Evolutionary conservation across 2,888 invertebrate species (phyloP).

Genomic region (Watsonalla cultraria): DNA sequence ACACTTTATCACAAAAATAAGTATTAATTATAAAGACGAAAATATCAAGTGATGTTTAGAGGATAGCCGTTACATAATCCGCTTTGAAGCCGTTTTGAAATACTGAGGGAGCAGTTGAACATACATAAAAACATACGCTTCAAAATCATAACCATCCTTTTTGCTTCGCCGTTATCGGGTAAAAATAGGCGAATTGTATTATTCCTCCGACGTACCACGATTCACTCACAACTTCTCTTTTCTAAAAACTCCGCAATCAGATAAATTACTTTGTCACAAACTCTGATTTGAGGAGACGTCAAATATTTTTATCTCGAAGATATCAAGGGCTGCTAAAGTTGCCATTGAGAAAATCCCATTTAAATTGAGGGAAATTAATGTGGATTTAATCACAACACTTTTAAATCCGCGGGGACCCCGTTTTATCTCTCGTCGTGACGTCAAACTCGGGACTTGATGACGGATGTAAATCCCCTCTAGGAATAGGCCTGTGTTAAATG

Average conservation of each 20-base stretch:
- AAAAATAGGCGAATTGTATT: no score
- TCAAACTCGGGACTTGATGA: conserved; percentile 33
- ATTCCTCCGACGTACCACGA: no score
- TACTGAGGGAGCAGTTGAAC: no score
- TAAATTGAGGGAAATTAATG: conserved; percentile 54
- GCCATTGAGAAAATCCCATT: conserved; percentile 38
- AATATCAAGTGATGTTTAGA: no score
- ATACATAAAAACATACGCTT: no score
- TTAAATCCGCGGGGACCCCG: conserved; percentile 23
- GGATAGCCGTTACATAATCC: no score
- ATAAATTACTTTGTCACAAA: not conserved
- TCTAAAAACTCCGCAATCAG: not conserved
- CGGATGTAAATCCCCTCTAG: conserved; percentile 19
- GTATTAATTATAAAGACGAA: no score
- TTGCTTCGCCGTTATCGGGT: no score
- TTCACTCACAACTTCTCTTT: not conserved
- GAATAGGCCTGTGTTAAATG: not conserved
- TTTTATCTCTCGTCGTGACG: conserved; percentile 30
- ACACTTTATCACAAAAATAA: no score
- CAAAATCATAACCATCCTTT: no score
- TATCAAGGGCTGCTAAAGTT: conserved; percentile 7
- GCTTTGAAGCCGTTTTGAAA: no score
- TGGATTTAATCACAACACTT: conserved; percentile 43
- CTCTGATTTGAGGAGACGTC: not conserved
- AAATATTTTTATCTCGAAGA: not conserved